Evolutionary conservation across 1,140 invertebrate species (phyloP).

Genomic region (Diorhabda elongata): DNA sequence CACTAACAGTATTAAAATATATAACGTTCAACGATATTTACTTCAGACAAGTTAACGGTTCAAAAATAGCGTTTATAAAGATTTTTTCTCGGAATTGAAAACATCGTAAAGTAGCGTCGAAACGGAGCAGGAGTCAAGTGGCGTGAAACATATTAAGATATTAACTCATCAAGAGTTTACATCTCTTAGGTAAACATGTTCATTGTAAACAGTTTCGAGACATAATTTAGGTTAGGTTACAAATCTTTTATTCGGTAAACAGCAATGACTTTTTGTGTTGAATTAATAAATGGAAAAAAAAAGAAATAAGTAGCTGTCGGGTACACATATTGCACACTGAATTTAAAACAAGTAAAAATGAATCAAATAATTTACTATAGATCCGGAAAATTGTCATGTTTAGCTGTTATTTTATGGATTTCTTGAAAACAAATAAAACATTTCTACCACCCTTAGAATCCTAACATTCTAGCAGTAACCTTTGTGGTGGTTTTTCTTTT

Average conservation of each 20-base stretch:
- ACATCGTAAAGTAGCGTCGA: neutral
- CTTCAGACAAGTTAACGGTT: slow-evolving; percentile 1
- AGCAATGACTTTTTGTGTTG: neutral
- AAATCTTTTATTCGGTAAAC: neutral
- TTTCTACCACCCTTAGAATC: no score
- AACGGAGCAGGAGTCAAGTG: neutral
- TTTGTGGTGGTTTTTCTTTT: no score
- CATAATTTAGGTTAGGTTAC: neutral
- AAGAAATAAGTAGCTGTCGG: no score
- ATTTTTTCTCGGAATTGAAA: neutral
- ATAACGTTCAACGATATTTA: neutral
- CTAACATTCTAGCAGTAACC: no score
- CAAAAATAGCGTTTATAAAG: neutral
- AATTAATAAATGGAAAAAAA: no score
- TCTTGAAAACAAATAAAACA: no score
- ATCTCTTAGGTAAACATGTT: neutral
- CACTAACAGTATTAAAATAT: neutral
- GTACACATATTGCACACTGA: no score
- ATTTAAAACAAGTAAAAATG: no score
- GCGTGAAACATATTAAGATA: slow-evolving; percentile 1
- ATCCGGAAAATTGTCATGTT: no score
- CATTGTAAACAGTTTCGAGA: neutral
- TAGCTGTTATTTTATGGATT: no score
- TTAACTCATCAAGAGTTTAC: neutral
- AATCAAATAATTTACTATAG: no score